A percentile compares a stretch with the other conserved stretches of the same genome.
These are phyloP conservation scores for Sitophilus oryzae DNA, from an alignment of 1,140 invertebrate genomes.

Conservation along the genomic window DNA sequence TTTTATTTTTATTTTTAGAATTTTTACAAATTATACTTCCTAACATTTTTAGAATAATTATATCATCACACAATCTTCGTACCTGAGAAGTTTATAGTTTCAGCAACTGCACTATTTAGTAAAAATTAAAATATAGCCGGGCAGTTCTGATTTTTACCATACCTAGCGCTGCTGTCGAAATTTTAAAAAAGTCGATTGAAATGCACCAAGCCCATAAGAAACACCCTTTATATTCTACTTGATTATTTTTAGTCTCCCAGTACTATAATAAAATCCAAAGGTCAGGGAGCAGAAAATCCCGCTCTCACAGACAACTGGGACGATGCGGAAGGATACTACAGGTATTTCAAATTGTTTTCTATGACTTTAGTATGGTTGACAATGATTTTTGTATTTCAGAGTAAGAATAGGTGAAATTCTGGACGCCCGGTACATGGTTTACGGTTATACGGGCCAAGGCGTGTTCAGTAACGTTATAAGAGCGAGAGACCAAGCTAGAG, in stretches of 20 bases:
- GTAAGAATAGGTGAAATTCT: conserved; percentile 93
- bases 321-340: conserved; percentile 94
- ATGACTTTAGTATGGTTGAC: background rate
- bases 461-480: conserved; percentile 98
- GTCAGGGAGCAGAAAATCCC: conserved; percentile 73
- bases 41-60: no score
- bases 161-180: no score
- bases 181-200: no score
- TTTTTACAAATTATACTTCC: no score
- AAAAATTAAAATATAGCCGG: no score
- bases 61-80: no score
- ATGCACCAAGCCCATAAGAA: no score
- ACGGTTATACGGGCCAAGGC: conserved; percentile 97
- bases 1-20: no score
- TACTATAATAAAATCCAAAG: conserved; percentile 58
- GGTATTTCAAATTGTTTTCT: conserved; percentile 5
- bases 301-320: conserved; percentile 98
- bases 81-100: no score
- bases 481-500: conserved; percentile 81
- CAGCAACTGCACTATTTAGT: no score
- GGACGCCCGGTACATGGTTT: conserved; percentile 89
- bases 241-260: conserved; percentile 57
- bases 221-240: conserved; percentile 2
- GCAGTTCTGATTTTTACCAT: no score
- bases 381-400: conserved; percentile 44